These are phyloP conservation scores for Varanus salvator DNA, from an alignment of 2,113 vertebrate species.

Conservation along the genomic window DNA sequence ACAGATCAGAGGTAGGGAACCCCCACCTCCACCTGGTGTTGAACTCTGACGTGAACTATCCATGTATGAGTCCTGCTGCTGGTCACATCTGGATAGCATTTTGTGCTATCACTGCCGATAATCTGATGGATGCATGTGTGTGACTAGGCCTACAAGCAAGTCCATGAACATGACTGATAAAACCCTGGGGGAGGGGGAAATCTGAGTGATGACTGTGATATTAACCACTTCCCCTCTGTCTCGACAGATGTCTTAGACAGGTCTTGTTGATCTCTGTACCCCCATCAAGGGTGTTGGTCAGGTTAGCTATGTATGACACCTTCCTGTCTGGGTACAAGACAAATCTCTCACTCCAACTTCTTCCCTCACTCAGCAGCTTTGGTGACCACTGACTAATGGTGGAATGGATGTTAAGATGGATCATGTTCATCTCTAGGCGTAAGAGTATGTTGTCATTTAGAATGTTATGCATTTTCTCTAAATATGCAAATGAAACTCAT, in stretches of 20 bases:
- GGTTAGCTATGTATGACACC: not conserved
- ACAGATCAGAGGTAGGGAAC: no score
- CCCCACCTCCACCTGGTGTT: no score
- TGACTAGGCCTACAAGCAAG: not conserved
- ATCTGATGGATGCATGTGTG: not conserved
- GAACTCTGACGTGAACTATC: not conserved
- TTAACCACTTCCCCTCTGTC: not conserved
- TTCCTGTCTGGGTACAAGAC: not conserved
- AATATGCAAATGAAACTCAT: constrained; percentile 39
- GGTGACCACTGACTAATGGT: not conserved
- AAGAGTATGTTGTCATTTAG: not conserved
- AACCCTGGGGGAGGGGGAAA: not conserved
- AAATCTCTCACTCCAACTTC: not conserved
- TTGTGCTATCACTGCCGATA: not conserved
- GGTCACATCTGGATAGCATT: not conserved
- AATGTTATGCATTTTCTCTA: constrained; percentile 15
- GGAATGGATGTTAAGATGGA: not conserved
- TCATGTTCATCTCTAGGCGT: not conserved
- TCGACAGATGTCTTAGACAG: not conserved
- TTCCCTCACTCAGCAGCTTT: not conserved
- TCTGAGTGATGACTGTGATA: not conserved
- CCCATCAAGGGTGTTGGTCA: not conserved
- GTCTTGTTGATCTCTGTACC: not conserved
- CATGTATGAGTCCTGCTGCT: not conserved
- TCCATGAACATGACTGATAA: not conserved